Evolutionary conservation across 2,113 vertebrate species (phyloP).

Genomic region (Grus americana): DNA sequence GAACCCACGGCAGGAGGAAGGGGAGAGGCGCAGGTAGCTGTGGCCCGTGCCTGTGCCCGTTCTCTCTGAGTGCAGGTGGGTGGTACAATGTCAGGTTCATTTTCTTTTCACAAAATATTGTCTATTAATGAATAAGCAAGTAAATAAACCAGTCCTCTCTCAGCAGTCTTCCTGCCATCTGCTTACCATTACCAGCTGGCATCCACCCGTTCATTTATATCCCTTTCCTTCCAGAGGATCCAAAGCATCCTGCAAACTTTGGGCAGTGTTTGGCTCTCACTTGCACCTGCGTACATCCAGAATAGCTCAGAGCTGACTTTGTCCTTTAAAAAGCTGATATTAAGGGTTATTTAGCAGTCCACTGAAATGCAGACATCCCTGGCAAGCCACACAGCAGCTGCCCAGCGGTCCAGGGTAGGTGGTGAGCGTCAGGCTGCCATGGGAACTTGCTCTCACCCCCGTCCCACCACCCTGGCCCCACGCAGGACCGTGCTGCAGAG

Average conservation of each 20-base stretch:
- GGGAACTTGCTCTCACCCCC: not conserved
- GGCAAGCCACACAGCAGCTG: not conserved
- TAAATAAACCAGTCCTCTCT: conserved; percentile 38
- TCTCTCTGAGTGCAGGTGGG: not conserved
- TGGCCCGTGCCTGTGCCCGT: accelerated
- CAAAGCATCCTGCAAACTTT: not conserved
- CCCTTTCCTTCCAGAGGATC: not conserved
- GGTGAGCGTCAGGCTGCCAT: not conserved
- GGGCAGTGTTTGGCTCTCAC: not conserved
- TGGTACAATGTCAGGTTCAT: not conserved
- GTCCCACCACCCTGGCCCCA: not conserved
- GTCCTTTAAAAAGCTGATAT: not conserved
- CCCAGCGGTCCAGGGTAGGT: accelerated
- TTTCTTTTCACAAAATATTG: not conserved
- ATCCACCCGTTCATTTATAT: not conserved
- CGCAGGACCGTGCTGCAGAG: not conserved
- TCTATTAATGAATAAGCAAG: conserved; percentile 28
- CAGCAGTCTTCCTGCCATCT: conserved; percentile 52
- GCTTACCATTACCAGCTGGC: conserved; percentile 54
- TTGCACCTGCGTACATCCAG: not conserved
- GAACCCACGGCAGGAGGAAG: not conserved
- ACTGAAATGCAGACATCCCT: not conserved
- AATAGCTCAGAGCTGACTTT: not conserved
- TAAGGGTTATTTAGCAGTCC: not conserved
- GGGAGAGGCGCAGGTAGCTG: accelerated